A percentile compares a stretch with the other conserved stretches of the same genome.
phyloP scores from a whole-genome alignment of 2,888 invertebrate genomes.

The Drosophila nr. perissopoda region DNA sequence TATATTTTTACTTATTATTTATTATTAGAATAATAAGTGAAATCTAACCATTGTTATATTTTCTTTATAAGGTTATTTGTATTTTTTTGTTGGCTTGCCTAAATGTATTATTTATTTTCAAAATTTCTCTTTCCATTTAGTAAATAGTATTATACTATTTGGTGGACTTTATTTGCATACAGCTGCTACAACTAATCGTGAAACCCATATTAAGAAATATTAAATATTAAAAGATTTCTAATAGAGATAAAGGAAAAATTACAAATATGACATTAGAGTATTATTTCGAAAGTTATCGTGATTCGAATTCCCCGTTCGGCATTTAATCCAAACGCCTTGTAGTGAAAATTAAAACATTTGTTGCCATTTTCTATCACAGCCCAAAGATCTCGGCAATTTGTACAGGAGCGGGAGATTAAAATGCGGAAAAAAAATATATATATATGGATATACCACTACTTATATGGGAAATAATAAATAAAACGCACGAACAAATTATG shows the following conservation, averaged over 20 bases:
- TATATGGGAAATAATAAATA: conserved; percentile 44
- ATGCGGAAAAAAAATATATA: conserved; percentile 28
- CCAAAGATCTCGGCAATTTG: conserved; percentile 61
- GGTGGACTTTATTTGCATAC: neutral
- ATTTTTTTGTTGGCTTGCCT: neutral
- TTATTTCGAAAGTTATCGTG: neutral
- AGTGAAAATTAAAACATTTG: conserved; percentile 71
- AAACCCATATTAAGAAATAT: neutral
- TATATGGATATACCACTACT: neutral
- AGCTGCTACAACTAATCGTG: neutral
- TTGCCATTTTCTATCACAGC: conserved; percentile 71
- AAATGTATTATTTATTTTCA: neutral
- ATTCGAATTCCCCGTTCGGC: conserved; percentile 11
- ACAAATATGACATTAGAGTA: conserved; percentile 1
- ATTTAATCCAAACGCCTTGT: conserved; percentile 30
- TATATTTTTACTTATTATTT: neutral
- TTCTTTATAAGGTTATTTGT: neutral
- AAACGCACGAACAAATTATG: conserved; percentile 60
- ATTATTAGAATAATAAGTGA: neutral
- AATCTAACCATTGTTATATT: no score
- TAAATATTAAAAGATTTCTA: neutral
- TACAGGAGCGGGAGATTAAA: conserved; percentile 61
- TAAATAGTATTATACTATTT: neutral
- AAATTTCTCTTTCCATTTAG: neutral
- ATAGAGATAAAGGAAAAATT: neutral